A percentile compares a stretch with the other conserved stretches of the same genome.
Evolutionary conservation across 2,113 vertebrate species (phyloP).

Genomic region (Hypanus sabinus): DNA sequence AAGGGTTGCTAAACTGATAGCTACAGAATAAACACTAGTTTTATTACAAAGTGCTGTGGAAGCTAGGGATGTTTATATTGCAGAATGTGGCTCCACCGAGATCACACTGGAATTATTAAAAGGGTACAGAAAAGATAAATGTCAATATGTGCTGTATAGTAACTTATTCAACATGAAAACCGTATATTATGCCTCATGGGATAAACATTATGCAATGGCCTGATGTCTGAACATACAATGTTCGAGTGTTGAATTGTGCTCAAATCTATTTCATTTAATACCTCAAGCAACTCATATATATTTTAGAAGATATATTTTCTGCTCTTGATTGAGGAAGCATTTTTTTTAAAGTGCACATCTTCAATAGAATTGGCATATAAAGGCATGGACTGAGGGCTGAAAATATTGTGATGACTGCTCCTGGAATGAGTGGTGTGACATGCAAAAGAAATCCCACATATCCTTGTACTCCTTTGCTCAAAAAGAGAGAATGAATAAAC

Average conservation of each 20-base stretch:
- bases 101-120: conserved; percentile 2
- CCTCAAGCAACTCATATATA: neutral
- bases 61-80: neutral
- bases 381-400: neutral
- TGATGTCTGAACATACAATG: neutral
- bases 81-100: neutral
- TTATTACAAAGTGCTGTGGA: neutral
- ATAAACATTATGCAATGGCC: neutral
- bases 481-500: too few species aligned
- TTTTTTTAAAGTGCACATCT: neutral
- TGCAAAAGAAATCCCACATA: neutral
- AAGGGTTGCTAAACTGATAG: neutral
- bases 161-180: neutral
- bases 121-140: neutral
- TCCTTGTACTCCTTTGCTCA: neutral
- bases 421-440: neutral
- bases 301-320: neutral
- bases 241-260: neutral
- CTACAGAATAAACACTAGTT: neutral
- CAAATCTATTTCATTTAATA: neutral
- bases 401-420: neutral
- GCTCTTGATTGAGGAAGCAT: neutral
- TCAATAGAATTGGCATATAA: neutral
- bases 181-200: neutral
- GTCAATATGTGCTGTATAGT: neutral